Conservation (phyloP, 2,888 invertebrate species). For the Rhodophaea formosa region DNA sequence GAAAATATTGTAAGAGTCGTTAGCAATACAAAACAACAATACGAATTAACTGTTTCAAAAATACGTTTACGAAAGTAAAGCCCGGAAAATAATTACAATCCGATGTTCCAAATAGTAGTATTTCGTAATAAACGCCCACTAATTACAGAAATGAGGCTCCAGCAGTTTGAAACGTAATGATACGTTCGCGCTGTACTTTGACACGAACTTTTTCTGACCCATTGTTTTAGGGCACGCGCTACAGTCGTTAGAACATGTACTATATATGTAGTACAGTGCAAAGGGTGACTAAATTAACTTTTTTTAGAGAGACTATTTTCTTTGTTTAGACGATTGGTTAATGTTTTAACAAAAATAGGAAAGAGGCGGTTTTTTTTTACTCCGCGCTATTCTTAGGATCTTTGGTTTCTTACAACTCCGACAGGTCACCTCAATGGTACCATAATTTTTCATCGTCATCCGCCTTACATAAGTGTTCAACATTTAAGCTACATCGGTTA, state of each 20-base stretch:
- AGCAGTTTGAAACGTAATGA: constrained; percentile 40
- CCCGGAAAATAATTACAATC: background rate
- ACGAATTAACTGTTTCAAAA: background rate
- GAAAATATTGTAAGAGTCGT: no score
- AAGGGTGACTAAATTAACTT: background rate
- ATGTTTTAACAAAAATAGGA: no score
- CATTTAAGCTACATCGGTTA: no score
- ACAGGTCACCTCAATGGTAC: no score
- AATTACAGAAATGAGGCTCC: constrained; percentile 42
- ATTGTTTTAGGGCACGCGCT: constrained; percentile 16
- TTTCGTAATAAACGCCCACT: constrained; percentile 27
- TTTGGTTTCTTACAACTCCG: no score
- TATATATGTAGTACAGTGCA: background rate
- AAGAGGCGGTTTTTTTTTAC: no score
- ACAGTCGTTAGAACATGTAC: background rate
- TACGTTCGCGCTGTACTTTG: constrained; percentile 35
- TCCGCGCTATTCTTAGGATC: no score
- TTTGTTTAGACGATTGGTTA: no score
- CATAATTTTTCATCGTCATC: no score
- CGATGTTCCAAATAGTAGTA: constrained; percentile 7
- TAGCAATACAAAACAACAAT: no score
- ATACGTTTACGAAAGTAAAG: constrained; percentile 9
- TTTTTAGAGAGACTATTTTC: no score
- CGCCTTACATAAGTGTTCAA: no score
- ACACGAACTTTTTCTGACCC: constrained; percentile 34